Conservation (phyloP, 2,113 vertebrate genomes). For the Microcebus tavaratra region DNA sequence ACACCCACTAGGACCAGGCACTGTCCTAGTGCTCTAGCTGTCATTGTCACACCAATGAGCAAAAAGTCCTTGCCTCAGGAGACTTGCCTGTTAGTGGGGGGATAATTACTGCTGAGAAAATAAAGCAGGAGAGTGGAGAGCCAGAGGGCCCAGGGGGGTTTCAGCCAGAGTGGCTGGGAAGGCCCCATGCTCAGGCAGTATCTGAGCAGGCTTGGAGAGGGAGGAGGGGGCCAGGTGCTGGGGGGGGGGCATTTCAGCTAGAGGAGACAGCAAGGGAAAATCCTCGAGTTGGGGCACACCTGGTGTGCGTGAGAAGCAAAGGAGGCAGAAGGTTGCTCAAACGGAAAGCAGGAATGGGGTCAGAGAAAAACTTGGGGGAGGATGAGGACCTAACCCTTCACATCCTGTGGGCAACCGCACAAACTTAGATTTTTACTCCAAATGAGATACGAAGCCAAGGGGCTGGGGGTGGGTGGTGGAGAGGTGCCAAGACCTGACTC, state of each 20-base stretch:
- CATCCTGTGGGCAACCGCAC: not conserved
- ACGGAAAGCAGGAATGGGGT: not conserved
- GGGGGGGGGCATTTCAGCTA: not conserved
- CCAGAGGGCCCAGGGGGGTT: not conserved
- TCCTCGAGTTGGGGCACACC: not conserved
- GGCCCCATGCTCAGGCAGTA: not conserved
- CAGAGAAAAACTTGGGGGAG: not conserved
- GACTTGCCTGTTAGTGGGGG: not conserved
- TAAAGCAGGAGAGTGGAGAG: not conserved
- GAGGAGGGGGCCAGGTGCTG: not conserved
- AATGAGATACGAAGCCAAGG: not conserved
- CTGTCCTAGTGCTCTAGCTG: not conserved
- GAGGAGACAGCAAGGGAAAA: not conserved
- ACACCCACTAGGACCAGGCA: not conserved
- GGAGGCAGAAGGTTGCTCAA: not conserved
- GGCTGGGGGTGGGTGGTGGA: not conserved
- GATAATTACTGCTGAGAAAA: not conserved
- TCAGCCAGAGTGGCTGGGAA: not conserved
- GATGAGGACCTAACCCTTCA: not conserved
- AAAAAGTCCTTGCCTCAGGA: not conserved
- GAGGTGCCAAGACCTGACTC: not conserved
- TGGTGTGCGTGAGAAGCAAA: not conserved
- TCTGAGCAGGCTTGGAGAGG: not conserved
- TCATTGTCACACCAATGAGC: no score
- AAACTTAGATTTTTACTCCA: not conserved